phyloP scores from a whole-genome alignment of 53 echinoderm and acorn worm genomes.

The Hippasteria phrygiana region DNA sequence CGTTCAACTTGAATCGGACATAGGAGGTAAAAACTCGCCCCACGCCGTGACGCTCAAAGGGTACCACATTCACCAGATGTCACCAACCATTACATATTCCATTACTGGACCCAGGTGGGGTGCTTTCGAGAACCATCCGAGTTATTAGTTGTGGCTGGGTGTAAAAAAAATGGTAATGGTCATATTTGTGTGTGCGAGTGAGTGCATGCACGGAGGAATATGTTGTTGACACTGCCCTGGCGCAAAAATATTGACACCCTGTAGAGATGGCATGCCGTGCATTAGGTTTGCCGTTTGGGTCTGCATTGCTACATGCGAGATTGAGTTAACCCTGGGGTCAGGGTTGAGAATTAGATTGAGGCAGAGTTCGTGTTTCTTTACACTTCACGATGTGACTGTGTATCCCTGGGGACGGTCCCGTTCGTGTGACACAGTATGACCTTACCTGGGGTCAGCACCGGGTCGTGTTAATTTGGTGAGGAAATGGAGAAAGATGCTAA shows the following conservation, averaged over 20 bases:
- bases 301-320: conserved; percentile 8
- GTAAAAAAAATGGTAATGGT: conserved; percentile 53
- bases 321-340: conserved; percentile 46
- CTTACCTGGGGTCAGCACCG: no score
- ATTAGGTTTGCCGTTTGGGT: not conserved
- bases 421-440: not conserved
- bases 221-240: not conserved
- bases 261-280: not conserved
- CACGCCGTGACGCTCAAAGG: conserved; percentile 10
- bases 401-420: not conserved
- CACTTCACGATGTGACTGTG: not conserved
- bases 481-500: no score
- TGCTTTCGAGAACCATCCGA: not conserved
- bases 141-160: conserved; percentile 37
- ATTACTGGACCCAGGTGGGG: conserved; percentile 47
- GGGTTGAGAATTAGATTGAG: not conserved
- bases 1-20: no score
- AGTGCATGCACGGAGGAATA: not conserved
- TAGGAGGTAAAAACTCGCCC: no score
- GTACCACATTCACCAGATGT: conserved; percentile 41
- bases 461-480: no score
- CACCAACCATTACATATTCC: conserved; percentile 30
- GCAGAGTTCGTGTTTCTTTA: not conserved
- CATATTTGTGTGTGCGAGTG: not conserved
- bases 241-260: not conserved